Base-by-base conservation (phyloP, 1,140 invertebrate species). In the Leucophenga varia region DNA sequence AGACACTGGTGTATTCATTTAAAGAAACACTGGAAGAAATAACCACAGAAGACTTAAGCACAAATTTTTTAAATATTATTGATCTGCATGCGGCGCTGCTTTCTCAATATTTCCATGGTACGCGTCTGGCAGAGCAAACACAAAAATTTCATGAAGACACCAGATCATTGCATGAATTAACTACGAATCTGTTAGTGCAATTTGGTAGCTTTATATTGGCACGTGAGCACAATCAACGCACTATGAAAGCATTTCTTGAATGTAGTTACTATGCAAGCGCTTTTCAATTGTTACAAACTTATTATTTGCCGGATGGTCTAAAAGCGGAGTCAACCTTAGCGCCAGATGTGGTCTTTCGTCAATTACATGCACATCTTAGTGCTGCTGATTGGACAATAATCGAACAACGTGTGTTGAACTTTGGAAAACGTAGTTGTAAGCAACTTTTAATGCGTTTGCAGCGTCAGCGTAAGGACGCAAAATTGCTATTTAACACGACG, bases 351-450 rank as follows among this genome's bases (percentile, higher is more conserved):
- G 8, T 17, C 10, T 12, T 41, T 3, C 35, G 20, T 3, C 50
- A 48, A 16, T 17, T 67, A 3, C 52, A 70, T 19, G 22, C 49
- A 2, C 71, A 69, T 30, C 50, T 74, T 12, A 36, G 52, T 0
- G n/a, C 30, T 13, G 46, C 57, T 10, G 58, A 72, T 28, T 74
- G 72, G 72, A 51, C 53, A 1, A 40, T 63, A 21, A 59, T 74
- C 13, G 55, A 58, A 16, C 65, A 74, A 40, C 43, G 68, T 7
- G 61, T 74, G 12, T 45, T 64, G n/a, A 74, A 74, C 14, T 74
- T 72, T 17, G 72, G 72, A 18, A 65, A 69, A 20, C 46, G 41
- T 6, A 22, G 44, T 6, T 65, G 65, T 14, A 61, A 68, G 2
- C 54, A 52, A 39, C 49, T 64, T 2, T 25, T 69, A 28, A 56